A percentile compares a stretch with the other conserved stretches of the same genome.
phyloP scores from a whole-genome alignment of 2,888 invertebrate species.

The Frankliniella intonsa region DNA sequence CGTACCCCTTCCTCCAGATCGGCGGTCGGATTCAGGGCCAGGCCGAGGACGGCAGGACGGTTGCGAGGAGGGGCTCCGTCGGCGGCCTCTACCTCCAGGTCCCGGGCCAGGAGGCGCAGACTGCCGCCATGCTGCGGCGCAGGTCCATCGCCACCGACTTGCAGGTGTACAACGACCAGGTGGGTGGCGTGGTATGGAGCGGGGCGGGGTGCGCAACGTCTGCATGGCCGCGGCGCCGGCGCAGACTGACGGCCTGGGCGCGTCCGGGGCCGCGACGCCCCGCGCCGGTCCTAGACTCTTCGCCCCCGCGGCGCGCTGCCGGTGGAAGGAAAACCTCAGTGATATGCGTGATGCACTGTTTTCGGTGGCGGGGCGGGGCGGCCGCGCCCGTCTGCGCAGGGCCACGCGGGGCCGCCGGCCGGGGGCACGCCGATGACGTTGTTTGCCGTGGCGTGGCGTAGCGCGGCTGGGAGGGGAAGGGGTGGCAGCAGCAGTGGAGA shows the following conservation, averaged over 20 bases:
- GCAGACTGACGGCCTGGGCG: neutral
- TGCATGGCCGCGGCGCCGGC: neutral
- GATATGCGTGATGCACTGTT: no score
- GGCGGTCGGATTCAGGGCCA: neutral
- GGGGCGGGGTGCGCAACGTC: neutral
- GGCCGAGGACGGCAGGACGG: neutral
- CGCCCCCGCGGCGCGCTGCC: neutral
- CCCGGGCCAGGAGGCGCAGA: no score
- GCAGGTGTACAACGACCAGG: constrained; percentile 11
- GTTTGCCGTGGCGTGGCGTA: no score
- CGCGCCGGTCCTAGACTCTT: neutral
- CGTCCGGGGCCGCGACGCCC: neutral
- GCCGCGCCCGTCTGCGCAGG: no score
- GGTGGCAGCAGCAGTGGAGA: no score
- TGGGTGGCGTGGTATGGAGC: neutral
- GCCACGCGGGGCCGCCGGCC: no score
- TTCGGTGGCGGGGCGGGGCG: no score
- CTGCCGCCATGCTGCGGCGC: neutral
- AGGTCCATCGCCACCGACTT: neutral
- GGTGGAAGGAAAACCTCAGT: no score
- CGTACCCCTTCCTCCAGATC: no score
- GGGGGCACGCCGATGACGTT: no score
- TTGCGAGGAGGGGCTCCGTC: neutral
- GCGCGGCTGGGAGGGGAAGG: no score
- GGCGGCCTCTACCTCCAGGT: no score